Evolutionary conservation across 2,113 vertebrate species (phyloP), one percentile per base, ranked within the genome.

Genomic region (Holacanthus passer): DNA sequence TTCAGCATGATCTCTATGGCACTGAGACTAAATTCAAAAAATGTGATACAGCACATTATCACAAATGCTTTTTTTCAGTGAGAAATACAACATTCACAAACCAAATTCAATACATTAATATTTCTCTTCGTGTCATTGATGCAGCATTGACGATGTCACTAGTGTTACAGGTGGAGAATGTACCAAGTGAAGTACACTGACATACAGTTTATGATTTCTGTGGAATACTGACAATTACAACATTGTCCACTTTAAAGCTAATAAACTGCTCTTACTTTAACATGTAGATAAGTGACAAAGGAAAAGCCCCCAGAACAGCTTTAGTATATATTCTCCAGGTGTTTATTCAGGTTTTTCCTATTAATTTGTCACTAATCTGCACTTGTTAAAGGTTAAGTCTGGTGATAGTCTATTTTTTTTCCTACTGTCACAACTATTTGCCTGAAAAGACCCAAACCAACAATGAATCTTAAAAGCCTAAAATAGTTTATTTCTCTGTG

Each of bases 1-100:
- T 68, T 79, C 77, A 81, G 84, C 84, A 72, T 83, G 62, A 79
- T 63, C 50, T 86, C 55, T 81, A 76, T 85, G 88, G 88, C 91
- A 91, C 85, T 41, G 63, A 74, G 73, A 88, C 50, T n/a, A 56
- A 73, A 83, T 52, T 22, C 14, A 73, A 63, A 84, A 39, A 27
- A 41, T 2, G 55, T 74, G 50, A 73, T 39, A 73, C 53, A 52
- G 37, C 55, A 82, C 66, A 7, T 22, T 17, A 63, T 45, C 45
- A 87, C 66, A 73, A 70, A 82, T 63, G 12, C 16, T 62, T 7
- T 50, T n/a, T 35, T 52, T 69, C 53, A 45, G 73, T 81, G 78
- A 70, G 7, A 82, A 78, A 73, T 67, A 55, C 58, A 78, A 88
- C 82, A 83, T 86, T 87, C 70, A 80, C 48, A 81, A 59, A 80